Conservation (phyloP, 2,888 invertebrate species). For the Dorcus parallelipipedus region DNA sequence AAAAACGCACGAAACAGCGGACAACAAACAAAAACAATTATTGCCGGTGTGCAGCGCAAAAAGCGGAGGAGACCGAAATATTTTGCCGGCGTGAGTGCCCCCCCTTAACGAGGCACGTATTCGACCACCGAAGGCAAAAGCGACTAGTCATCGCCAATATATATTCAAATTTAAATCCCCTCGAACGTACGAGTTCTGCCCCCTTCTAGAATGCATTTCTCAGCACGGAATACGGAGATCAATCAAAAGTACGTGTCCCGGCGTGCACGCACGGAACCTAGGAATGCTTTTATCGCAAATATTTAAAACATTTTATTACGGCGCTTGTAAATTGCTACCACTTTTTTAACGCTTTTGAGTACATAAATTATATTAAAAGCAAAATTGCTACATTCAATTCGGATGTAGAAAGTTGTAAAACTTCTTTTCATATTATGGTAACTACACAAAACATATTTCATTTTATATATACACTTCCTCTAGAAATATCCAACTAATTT, state of each 20-base stretch:
- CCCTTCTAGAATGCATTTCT: slow-evolving; percentile 35
- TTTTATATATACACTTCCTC: no score
- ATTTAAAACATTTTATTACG: slow-evolving; percentile 20
- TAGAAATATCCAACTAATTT: no score
- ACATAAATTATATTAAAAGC: neutral
- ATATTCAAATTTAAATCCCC: slow-evolving; percentile 46
- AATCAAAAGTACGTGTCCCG: slow-evolving; percentile 32
- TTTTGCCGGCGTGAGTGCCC: no score
- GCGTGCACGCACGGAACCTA: slow-evolving; percentile 21
- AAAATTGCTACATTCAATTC: neutral
- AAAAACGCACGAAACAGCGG: no score
- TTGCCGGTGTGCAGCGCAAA: no score
- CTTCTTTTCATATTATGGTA: no score
- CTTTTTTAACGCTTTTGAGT: slow-evolving; percentile 4
- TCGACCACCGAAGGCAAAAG: slow-evolving; percentile 29
- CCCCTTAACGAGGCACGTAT: neutral
- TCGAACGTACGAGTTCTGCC: slow-evolving; percentile 25
- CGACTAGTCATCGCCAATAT: slow-evolving; percentile 44
- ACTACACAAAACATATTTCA: no score
- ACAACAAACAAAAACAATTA: no score
- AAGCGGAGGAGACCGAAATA: no score
- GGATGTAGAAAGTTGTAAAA: neutral
- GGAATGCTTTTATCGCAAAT: slow-evolving; percentile 22
- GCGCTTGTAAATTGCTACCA: slow-evolving; percentile 11
- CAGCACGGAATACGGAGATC: slow-evolving; percentile 43